phyloP scores from a whole-genome alignment of 2,888 invertebrate genomes.

The Parelbella ahira region DNA sequence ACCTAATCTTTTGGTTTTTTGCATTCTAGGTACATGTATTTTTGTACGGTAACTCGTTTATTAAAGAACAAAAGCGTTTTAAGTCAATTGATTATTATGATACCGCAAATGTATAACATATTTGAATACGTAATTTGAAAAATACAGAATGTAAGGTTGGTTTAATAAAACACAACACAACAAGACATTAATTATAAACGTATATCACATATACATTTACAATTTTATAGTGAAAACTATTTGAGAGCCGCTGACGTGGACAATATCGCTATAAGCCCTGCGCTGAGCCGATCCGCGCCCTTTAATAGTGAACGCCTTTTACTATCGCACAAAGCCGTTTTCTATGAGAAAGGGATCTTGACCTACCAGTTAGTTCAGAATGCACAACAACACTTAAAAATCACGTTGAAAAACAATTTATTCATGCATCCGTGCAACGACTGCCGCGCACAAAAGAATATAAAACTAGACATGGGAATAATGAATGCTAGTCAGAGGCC shows the following conservation, averaged over 20 bases:
- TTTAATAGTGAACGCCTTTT: constrained; percentile 73
- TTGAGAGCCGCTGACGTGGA: constrained; percentile 13
- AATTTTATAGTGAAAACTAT: no score
- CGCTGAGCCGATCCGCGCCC: constrained; percentile 60
- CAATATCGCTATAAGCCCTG: constrained; percentile 12
- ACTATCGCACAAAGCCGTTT: constrained; percentile 70
- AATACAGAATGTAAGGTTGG: no score
- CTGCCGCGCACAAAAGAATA: constrained; percentile 71
- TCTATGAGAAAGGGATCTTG: constrained; percentile 80
- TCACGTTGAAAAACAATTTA: constrained; percentile 67
- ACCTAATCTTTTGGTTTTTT: no score
- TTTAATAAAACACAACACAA: no score
- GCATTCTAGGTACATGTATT: no score
- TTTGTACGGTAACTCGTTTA: no score
- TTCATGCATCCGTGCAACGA: constrained; percentile 76
- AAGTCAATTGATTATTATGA: no score
- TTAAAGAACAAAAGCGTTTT: no score
- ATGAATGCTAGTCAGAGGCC: constrained; percentile 75
- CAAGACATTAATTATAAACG: no score
- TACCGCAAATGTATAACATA: no score
- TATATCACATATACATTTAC: no score
- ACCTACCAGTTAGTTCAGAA: constrained; percentile 77
- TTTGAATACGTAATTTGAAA: no score
- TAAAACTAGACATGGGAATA: constrained; percentile 77
- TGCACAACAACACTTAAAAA: constrained; percentile 61